These are phyloP conservation scores for Chloropsis hardwickii DNA, from an alignment of 2,113 vertebrate genomes.

Conservation along the genomic window DNA sequence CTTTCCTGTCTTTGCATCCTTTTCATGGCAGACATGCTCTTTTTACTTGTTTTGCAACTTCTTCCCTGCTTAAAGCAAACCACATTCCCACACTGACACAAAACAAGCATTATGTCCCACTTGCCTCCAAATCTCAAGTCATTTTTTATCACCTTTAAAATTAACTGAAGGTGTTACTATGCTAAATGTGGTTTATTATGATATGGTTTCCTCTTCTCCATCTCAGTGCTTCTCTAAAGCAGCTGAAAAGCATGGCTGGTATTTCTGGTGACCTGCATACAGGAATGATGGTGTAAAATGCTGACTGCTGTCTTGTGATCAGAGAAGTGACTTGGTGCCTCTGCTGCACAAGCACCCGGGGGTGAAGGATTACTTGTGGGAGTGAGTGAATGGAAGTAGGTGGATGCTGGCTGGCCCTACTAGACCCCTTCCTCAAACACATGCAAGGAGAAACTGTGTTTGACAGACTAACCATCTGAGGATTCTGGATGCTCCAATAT, in stretches of 20 bases:
- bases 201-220: background rate
- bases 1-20: background rate
- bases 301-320: background rate
- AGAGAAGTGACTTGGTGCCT: background rate
- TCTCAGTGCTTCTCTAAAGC: background rate
- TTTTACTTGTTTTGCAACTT: background rate
- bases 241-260: background rate
- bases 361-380: background rate
- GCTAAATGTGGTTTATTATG: background rate
- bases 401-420: background rate
- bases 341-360: background rate
- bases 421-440: background rate
- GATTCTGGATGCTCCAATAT: background rate
- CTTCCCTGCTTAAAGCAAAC: background rate
- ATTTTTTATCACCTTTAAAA: constrained; percentile 10
- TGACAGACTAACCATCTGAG: background rate
- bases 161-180: background rate
- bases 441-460: background rate
- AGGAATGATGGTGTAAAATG: background rate
- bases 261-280: background rate
- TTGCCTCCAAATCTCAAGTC: background rate
- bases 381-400: background rate
- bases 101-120: background rate
- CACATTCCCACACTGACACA: background rate
- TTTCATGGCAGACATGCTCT: background rate